Conservation (phyloP, 2,888 invertebrate genomes). For the Spodoptera picta region DNA sequence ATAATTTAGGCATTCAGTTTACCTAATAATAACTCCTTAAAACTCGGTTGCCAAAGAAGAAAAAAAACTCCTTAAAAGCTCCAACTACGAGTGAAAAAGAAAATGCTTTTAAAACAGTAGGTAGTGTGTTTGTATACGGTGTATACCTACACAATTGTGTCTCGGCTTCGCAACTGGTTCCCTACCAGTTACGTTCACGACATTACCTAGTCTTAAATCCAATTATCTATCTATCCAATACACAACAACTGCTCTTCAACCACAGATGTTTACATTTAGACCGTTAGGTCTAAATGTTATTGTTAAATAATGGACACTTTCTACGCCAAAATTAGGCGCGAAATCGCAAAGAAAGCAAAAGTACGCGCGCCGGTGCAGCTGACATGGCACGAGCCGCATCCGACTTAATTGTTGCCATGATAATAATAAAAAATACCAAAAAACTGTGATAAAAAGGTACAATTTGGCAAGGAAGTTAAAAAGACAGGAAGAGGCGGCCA, state of each 20-base stretch:
- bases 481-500: slow-evolving; percentile 86
- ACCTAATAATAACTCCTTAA: too few relatives aligned
- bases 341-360: slow-evolving; percentile 72
- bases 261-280: slow-evolving; percentile 44
- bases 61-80: too few relatives aligned
- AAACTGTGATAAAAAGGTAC: slow-evolving; percentile 71
- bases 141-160: too few relatives aligned
- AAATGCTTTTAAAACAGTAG: too few relatives aligned
- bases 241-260: slow-evolving; percentile 26
- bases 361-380: slow-evolving; percentile 69
- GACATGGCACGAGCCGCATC: slow-evolving; percentile 82
- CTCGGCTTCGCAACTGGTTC: too few relatives aligned
- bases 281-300: too few relatives aligned
- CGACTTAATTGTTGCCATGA: slow-evolving; percentile 70
- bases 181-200: too few relatives aligned
- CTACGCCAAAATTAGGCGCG: slow-evolving; percentile 52
- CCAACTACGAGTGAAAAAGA: too few relatives aligned
- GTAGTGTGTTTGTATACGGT: too few relatives aligned
- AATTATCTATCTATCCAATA: not conserved
- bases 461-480: slow-evolving; percentile 81
- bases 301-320: slow-evolving; percentile 49
- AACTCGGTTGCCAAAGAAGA: too few relatives aligned
- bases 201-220: too few relatives aligned
- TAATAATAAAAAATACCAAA: slow-evolving; percentile 64
- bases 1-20: too few relatives aligned